A percentile compares a stretch with the other conserved stretches of the same genome.
phyloP scores from a whole-genome alignment of 2,113 vertebrate species.

The Cyprinodon brontotheroides region DNA sequence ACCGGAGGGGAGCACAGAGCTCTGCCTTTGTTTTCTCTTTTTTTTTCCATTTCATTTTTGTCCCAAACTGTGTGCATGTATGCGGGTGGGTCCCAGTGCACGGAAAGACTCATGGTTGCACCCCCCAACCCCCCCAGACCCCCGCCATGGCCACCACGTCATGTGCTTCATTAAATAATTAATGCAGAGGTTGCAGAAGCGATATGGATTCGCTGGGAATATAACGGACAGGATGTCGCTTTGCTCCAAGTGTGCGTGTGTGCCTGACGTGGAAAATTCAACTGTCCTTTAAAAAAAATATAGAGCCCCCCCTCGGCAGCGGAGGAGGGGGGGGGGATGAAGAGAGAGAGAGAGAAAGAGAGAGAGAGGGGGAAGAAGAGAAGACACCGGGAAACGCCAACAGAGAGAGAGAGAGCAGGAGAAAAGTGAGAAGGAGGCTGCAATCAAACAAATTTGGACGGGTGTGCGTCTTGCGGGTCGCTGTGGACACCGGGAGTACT shows the following conservation, averaged over 20 bases:
- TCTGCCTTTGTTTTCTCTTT: too few relatives aligned
- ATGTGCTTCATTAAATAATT: slow-evolving; percentile 99
- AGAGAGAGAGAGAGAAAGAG: slow-evolving; percentile 36
- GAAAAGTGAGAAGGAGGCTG: slow-evolving; percentile 81
- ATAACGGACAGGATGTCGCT: slow-evolving; percentile 81
- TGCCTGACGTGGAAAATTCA: slow-evolving; percentile 94
- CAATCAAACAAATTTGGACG: slow-evolving; percentile 96
- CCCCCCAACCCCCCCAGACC: slow-evolving; percentile 56
- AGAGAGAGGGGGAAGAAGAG: slow-evolving; percentile 62
- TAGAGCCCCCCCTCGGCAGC: slow-evolving; percentile 80
- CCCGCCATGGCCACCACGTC: slow-evolving; percentile 85
- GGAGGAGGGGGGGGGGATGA: slow-evolving; percentile 31
- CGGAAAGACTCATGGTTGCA: neutral
- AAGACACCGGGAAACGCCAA: slow-evolving; percentile 67
- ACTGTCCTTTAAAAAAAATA: slow-evolving; percentile 85
- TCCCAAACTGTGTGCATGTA: neutral
- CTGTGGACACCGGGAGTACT: slow-evolving; percentile 97
- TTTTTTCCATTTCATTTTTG: too few relatives aligned
- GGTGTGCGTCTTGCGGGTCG: slow-evolving; percentile 85
- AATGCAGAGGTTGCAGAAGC: slow-evolving; percentile 98
- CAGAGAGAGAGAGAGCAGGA: slow-evolving; percentile 50
- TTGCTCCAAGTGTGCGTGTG: slow-evolving; percentile 78
- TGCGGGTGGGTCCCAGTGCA: slow-evolving; percentile 41
- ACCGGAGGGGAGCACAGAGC: too few relatives aligned
- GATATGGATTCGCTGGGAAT: slow-evolving; percentile 98